phyloP scores from a whole-genome alignment of 2,113 vertebrate genomes.

The Etheostoma spectabile region DNA sequence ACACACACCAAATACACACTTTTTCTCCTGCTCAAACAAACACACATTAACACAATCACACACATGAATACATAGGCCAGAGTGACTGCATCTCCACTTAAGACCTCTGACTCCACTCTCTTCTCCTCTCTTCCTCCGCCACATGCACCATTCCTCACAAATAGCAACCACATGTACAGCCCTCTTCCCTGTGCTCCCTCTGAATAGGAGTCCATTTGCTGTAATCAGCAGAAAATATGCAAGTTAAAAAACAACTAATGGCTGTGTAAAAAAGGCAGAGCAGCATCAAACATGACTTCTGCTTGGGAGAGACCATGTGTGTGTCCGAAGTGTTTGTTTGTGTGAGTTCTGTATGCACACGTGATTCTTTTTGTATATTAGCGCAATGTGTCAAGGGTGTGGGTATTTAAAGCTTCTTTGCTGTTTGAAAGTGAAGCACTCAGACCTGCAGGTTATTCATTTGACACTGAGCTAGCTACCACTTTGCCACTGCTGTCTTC shows the following conservation, averaged over 20 bases:
- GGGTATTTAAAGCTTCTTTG: conserved; percentile 42
- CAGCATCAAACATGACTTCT: conserved; percentile 56
- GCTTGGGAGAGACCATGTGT: conserved; percentile 58
- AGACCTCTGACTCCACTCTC: conserved; percentile 84
- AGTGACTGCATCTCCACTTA: conserved; percentile 90
- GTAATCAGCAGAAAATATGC: conserved; percentile 96
- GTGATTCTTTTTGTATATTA: conserved; percentile 32
- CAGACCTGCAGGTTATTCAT: conserved; percentile 40
- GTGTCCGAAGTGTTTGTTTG: conserved; percentile 45
- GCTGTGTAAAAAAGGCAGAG: conserved; percentile 76
- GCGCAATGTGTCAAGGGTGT: conserved; percentile 47
- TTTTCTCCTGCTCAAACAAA: conserved; percentile 64
- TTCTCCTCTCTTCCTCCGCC: conserved; percentile 85
- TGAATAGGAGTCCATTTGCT: conserved; percentile 91
- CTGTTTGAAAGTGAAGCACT: conserved; percentile 18
- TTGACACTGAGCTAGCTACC: conserved; percentile 49
- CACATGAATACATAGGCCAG: conserved; percentile 22
- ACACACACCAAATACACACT: conserved; percentile 6
- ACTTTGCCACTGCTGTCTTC: conserved; percentile 57
- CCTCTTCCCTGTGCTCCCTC: conserved; percentile 85
- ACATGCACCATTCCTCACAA: conserved; percentile 89
- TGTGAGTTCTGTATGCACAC: conserved; percentile 8
- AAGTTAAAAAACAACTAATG: conserved; percentile 90
- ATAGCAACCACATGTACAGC: conserved; percentile 97
- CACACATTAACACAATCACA: conserved; percentile 62